Percentiles rank a stretch among this genome's conserved stretches.
Evolutionary conservation across 2,797 vertebrate species (phyloP).

Genomic region (Holocentrus rufus): DNA sequence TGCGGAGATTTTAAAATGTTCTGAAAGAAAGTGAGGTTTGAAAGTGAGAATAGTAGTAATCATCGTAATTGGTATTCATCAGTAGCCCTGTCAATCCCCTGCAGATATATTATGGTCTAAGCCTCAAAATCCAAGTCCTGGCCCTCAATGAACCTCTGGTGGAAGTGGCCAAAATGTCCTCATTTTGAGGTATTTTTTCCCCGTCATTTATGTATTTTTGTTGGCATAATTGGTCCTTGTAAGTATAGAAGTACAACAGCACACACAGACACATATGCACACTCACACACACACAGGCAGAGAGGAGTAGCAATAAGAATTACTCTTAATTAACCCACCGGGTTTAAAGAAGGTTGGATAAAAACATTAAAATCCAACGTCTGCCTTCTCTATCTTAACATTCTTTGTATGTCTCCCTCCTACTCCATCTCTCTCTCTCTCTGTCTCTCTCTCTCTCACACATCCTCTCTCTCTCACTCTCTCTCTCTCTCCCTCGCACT

Average conservation of each 20-base stretch:
- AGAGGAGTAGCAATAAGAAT: constrained; percentile 11
- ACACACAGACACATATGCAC: neutral
- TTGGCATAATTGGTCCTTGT: neutral
- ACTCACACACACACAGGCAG: neutral
- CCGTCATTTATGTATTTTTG: neutral
- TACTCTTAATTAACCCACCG: constrained; percentile 39
- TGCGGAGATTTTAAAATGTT: neutral
- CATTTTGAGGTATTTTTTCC: neutral
- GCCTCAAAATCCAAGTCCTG: neutral
- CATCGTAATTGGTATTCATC: constrained; percentile 33
- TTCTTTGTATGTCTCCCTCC: constrained; percentile 10
- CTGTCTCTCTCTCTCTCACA: neutral
- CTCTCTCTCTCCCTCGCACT: neutral
- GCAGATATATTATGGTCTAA: constrained; percentile 4
- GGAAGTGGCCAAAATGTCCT: neutral
- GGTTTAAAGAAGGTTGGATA: constrained; percentile 51
- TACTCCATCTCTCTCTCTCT: neutral
- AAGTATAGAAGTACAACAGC: neutral
- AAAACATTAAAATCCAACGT: constrained; percentile 43
- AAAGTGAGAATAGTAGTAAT: constrained; percentile 20
- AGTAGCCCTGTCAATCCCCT: neutral
- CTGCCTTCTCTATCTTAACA: constrained; percentile 25
- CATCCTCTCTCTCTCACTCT: constrained; percentile 5
- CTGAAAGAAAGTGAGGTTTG: constrained; percentile 34
- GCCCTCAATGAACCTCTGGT: neutral